A percentile compares a stretch with the other conserved stretches of the same genome.
Evolutionary conservation across 2,888 invertebrate genomes (phyloP).

Genomic region (Hoplodrina blanda): DNA sequence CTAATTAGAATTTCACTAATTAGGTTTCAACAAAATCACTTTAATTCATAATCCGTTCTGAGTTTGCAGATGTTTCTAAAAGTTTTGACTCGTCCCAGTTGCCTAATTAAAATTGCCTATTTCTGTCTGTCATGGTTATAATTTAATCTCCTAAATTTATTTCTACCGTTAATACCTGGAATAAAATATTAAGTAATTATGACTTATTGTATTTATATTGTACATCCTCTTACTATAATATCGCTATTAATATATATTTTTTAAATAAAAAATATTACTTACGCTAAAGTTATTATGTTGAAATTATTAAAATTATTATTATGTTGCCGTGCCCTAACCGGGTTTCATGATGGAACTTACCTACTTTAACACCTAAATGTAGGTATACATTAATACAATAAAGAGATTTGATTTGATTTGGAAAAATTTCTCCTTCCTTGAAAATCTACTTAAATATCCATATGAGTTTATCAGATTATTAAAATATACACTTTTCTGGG

Average conservation of each 20-base stretch:
- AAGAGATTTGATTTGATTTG: no score
- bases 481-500: conserved; percentile 17
- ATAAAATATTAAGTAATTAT: no score
- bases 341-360: no score
- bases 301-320: no score
- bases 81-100: conserved; percentile 39
- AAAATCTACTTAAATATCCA: neutral
- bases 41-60: conserved; percentile 41
- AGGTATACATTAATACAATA: no score
- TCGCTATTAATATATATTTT: no score
- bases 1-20: conserved; percentile 44
- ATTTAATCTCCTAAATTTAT: conserved; percentile 24
- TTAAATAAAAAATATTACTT: no score
- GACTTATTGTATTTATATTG: no score
- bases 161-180: neutral
- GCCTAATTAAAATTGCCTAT: conserved; percentile 45
- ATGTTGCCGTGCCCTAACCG: no score
- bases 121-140: conserved; percentile 24
- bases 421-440: neutral
- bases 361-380: no score
- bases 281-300: no score
- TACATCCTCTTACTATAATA: no score
- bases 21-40: conserved; percentile 46
- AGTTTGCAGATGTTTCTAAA: conserved; percentile 52
- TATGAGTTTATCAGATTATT: conserved; percentile 20